Evolutionary conservation across 2,888 invertebrate genomes (phyloP).

Genomic region (Omphaloscelis lunosa): DNA sequence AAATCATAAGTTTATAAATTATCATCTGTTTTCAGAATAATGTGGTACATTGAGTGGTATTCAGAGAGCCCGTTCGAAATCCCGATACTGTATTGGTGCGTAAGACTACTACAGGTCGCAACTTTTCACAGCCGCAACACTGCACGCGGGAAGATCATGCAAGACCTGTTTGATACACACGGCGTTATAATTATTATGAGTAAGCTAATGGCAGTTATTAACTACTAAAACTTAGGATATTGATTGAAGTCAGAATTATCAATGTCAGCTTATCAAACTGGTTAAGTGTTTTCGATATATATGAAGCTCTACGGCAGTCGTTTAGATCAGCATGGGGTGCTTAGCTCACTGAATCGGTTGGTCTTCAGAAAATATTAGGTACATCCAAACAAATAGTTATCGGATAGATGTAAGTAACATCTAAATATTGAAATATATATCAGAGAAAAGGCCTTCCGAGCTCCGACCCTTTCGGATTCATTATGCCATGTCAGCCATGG

Average conservation of each 20-base stretch:
- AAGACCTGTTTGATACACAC: constrained; percentile 80
- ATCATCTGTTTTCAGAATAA: constrained; percentile 73
- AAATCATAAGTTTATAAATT: background rate
- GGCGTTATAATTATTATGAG: constrained; percentile 84
- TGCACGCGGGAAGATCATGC: constrained; percentile 61
- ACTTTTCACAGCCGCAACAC: constrained; percentile 56
- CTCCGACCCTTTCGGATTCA: background rate
- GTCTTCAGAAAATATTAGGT: background rate
- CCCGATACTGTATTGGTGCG: constrained; percentile 82
- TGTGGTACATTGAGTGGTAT: constrained; percentile 89
- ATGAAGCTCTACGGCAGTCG: background rate
- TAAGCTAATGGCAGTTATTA: constrained; percentile 65
- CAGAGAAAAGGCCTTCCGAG: background rate
- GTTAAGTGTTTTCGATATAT: background rate
- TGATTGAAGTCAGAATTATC: background rate
- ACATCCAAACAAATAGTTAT: background rate
- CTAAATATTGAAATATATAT: background rate
- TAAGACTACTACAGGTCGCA: constrained; percentile 77
- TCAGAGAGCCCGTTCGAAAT: constrained; percentile 82
- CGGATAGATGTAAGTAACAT: no score
- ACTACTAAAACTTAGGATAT: background rate
- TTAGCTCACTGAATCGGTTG: background rate
- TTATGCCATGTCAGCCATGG: background rate
- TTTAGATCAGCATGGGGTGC: background rate
- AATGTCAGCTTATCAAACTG: background rate